phyloP scores from a whole-genome alignment of 1,140 invertebrate species.

The Ericerus pela region DNA sequence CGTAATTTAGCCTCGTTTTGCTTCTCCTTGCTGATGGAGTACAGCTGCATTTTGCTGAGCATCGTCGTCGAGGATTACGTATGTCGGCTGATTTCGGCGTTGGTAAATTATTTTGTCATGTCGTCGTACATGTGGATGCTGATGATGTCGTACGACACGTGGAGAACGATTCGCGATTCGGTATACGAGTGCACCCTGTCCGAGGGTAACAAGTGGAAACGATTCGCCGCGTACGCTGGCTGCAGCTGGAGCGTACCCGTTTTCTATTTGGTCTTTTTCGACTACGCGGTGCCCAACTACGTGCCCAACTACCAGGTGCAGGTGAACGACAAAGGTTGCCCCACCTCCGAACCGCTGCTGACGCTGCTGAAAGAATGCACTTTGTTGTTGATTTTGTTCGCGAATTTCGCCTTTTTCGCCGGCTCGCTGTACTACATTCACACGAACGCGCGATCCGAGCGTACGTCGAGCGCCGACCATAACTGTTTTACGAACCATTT shows the following conservation, averaged over 20 bases:
- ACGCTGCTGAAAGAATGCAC: neutral
- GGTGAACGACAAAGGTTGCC: conserved; percentile 29
- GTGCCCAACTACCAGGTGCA: conserved; percentile 33
- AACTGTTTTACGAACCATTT: conserved; percentile 24
- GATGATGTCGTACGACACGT: conserved; percentile 42
- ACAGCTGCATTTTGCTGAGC: conserved; percentile 34
- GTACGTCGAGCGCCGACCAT: conserved; percentile 23
- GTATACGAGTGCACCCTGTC: conserved; percentile 35
- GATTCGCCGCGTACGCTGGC: conserved; percentile 36
- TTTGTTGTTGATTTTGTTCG: conserved; percentile 37
- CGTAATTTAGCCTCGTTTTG: conserved; percentile 38
- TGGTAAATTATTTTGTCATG: conserved; percentile 39
- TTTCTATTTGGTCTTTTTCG: conserved; percentile 27
- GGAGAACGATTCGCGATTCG: conserved; percentile 35
- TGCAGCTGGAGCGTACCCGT: conserved; percentile 39
- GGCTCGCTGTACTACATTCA: conserved; percentile 37
- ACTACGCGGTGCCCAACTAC: conserved; percentile 33
- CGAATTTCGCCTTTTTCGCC: conserved; percentile 38
- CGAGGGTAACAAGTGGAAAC: conserved; percentile 29
- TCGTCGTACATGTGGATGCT: conserved; percentile 45
- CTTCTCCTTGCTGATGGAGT: conserved; percentile 34
- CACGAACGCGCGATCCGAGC: conserved; percentile 28
- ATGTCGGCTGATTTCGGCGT: conserved; percentile 32
- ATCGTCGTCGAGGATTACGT: conserved; percentile 22
- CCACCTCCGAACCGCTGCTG: conserved; percentile 25